Evolutionary conservation across 2,113 vertebrate species (phyloP).

Genomic region (Thalassoma bifasciatum): DNA sequence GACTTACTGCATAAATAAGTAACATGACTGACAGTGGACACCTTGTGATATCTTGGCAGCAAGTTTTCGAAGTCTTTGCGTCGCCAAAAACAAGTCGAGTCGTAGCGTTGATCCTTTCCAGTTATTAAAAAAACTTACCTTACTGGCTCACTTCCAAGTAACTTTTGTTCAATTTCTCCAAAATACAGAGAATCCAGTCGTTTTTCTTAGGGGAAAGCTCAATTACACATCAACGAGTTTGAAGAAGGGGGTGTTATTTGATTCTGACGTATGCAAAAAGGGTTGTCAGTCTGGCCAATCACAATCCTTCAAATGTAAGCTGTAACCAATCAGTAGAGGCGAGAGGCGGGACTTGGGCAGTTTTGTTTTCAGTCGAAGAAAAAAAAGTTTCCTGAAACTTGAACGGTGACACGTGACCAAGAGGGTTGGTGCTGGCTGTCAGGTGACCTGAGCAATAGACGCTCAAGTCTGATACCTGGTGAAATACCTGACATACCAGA

Average conservation of each 20-base stretch:
- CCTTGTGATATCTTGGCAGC: conserved; percentile 44
- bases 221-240: conserved; percentile 73
- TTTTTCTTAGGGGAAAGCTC: conserved; percentile 46
- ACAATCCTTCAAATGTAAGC: accelerated
- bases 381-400: conserved; percentile 82
- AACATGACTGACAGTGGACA: conserved; percentile 72
- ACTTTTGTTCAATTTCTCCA: neutral
- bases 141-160: neutral
- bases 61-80: conserved; percentile 42
- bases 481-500: conserved; percentile 47
- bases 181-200: conserved; percentile 11
- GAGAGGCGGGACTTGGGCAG: conserved; percentile 52
- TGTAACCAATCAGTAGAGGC: conserved; percentile 47
- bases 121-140: conserved; percentile 72
- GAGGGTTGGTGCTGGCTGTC: conserved; percentile 52
- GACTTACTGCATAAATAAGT: conserved; percentile 64
- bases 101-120: neutral
- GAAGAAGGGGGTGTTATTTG: conserved; percentile 60
- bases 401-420: conserved; percentile 81
- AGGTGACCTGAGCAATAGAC: conserved; percentile 71
- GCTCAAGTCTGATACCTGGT: conserved; percentile 50
- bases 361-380: conserved; percentile 47
- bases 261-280: conserved; percentile 10
- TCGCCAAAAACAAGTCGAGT: neutral
- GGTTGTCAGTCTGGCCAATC: conserved; percentile 59